Evolutionary conservation across 2,113 vertebrate species (phyloP).

Genomic region (Rhea americana): DNA sequence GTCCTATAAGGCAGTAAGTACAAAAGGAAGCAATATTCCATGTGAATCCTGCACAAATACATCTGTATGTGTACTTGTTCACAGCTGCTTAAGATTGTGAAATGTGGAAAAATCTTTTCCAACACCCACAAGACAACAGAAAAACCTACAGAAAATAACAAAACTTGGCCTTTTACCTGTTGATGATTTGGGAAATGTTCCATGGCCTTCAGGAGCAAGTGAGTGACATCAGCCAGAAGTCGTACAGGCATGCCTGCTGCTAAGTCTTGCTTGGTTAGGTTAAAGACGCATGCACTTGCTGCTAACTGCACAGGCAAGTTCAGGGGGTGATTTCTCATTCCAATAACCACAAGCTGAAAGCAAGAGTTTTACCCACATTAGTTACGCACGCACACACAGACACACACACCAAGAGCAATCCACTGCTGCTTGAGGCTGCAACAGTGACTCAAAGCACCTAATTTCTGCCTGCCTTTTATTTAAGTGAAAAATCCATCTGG

Average conservation of each 20-base stretch:
- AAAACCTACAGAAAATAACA: not conserved
- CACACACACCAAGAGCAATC: not conserved
- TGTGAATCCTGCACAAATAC: not conserved
- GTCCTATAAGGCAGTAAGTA: not conserved
- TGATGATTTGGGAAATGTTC: slow-evolving; percentile 98
- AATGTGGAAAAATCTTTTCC: not conserved
- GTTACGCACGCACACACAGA: not conserved
- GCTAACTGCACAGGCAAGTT: slow-evolving; percentile 96
- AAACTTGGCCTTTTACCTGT: slow-evolving; percentile 70
- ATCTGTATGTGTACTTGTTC: not conserved
- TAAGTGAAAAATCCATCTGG: slow-evolving; percentile 16
- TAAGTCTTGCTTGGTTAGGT: slow-evolving; percentile 97
- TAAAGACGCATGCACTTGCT: slow-evolving; percentile 97
- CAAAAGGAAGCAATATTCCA: not conserved
- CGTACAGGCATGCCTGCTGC: slow-evolving; percentile 93
- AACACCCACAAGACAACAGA: not conserved
- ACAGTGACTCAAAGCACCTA: not conserved
- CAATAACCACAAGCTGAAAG: slow-evolving; percentile 91
- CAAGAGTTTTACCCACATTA: not conserved
- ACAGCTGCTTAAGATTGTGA: not conserved
- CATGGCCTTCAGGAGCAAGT: slow-evolving; percentile 96
- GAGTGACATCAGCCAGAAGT: slow-evolving; percentile 90
- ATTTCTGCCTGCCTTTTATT: not conserved
- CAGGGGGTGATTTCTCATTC: slow-evolving; percentile 96
- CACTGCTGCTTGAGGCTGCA: not conserved